phyloP scores from a whole-genome alignment of 2,797 vertebrate genomes.

The Capromys pilorides region DNA sequence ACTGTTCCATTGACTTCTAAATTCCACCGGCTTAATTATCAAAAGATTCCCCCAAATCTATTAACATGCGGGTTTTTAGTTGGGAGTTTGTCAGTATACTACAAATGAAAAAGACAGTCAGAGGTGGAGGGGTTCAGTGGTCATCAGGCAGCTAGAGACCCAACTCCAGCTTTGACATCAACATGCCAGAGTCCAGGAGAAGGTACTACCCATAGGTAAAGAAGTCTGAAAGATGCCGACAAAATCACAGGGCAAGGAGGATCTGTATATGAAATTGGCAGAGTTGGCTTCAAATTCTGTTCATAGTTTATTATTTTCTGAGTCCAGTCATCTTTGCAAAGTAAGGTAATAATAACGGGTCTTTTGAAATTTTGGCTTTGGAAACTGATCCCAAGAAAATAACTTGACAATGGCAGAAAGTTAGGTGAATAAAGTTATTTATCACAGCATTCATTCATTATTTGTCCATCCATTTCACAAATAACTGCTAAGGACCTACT shows the following conservation, averaged over 20 bases:
- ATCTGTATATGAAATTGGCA: neutral
- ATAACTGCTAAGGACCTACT: neutral
- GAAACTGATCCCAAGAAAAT: conserved; percentile 53
- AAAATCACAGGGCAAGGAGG: neutral
- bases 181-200: conserved; percentile 7
- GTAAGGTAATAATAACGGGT: neutral
- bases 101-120: neutral
- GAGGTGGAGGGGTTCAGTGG: neutral
- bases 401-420: neutral
- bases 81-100: conserved; percentile 48
- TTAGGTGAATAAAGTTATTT: neutral
- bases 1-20: conserved; percentile 87
- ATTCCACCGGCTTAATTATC: conserved; percentile 87
- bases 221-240: neutral
- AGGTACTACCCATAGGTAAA: neutral
- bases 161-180: neutral
- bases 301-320: conserved; percentile 27
- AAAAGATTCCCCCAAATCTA: conserved; percentile 81
- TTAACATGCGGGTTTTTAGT: conserved; percentile 73
- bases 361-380: conserved; percentile 34
- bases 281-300: conserved; percentile 9
- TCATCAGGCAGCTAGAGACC: neutral
- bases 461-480: neutral
- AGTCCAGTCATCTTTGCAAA: conserved; percentile 1
- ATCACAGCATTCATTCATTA: neutral